These are phyloP conservation scores for Myodes glareolus DNA, from an alignment of 2,113 vertebrate species.

Conservation along the genomic window DNA sequence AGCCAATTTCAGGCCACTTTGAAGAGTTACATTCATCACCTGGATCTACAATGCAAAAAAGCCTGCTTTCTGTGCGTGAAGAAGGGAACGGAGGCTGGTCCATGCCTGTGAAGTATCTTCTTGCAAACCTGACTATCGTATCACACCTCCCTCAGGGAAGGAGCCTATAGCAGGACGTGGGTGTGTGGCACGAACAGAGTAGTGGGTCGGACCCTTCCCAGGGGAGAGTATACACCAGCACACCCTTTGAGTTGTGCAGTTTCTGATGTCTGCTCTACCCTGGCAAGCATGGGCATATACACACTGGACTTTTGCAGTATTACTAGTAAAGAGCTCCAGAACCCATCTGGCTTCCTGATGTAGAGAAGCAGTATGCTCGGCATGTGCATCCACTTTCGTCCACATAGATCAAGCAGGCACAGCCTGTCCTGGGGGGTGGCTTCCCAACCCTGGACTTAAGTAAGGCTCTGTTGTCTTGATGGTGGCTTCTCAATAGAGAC, in stretches of 20 bases:
- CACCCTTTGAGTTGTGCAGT: background rate
- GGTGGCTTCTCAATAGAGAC: background rate
- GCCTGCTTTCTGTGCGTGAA: background rate
- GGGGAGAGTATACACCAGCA: background rate
- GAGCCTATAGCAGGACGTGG: background rate
- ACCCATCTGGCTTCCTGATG: background rate
- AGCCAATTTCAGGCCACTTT: background rate
- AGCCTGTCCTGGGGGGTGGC: background rate
- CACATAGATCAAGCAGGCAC: background rate
- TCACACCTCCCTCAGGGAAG: background rate
- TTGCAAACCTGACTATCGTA: background rate
- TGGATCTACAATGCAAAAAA: background rate
- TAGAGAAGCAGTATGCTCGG: background rate
- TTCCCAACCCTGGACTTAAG: background rate
- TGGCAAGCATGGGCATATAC: background rate
- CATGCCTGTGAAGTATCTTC: background rate
- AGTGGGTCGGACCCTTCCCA: background rate
- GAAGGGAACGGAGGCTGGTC: background rate
- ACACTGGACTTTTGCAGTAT: background rate
- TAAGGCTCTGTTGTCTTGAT: background rate
- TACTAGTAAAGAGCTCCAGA: background rate
- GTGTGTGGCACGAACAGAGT: background rate
- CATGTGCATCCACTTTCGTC: background rate
- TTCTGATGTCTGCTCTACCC: background rate
- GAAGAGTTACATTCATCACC: background rate